These are phyloP conservation scores for Macrotus californicus DNA, from an alignment of 2,113 vertebrate species.

Conservation along the genomic window DNA sequence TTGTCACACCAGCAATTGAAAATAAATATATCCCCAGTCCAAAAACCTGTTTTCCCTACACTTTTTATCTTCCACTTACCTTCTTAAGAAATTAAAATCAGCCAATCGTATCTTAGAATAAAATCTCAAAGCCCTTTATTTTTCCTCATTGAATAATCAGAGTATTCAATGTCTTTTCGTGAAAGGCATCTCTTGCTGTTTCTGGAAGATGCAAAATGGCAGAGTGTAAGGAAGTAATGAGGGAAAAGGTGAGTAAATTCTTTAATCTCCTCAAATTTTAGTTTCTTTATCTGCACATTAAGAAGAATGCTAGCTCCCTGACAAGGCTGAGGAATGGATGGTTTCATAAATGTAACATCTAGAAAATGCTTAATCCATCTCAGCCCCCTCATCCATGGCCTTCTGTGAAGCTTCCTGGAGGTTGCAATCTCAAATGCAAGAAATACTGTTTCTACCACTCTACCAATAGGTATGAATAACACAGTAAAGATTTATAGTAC, in stretches of 20 bases:
- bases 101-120: background rate
- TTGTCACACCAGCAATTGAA: background rate
- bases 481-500: background rate
- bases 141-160: background rate
- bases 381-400: background rate
- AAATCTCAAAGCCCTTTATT: background rate
- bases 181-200: background rate
- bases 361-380: background rate
- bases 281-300: background rate
- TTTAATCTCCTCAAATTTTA: background rate
- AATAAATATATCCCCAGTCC: background rate
- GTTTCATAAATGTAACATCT: background rate
- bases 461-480: background rate
- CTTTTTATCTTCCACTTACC: background rate
- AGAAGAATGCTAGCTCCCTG: background rate
- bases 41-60: background rate
- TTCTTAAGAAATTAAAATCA: conserved; percentile 11
- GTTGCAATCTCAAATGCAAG: background rate
- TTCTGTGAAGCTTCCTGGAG: background rate
- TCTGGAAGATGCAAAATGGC: background rate
- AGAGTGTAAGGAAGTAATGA: background rate
- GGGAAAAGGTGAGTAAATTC: background rate
- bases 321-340: background rate
- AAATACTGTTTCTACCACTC: background rate
- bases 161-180: background rate